Conservation (phyloP, 2,888 invertebrate genomes). For the Xanthorhoe spadicearia region DNA sequence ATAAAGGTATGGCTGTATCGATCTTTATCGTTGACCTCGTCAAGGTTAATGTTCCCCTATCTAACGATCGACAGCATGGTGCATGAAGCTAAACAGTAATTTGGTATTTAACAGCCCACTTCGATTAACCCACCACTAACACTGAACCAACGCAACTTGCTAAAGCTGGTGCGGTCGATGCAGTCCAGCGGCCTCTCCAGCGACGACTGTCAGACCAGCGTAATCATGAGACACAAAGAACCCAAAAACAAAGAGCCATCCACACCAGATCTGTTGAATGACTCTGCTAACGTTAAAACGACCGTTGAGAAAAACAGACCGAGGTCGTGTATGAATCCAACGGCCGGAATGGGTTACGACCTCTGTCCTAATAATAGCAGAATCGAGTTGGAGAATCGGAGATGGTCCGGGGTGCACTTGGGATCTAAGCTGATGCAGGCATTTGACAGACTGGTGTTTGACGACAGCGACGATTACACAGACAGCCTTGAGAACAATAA, state of each 20-base stretch:
- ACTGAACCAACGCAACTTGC: conserved; percentile 84
- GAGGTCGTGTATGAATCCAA: conserved; percentile 88
- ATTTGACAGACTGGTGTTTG: conserved; percentile 87
- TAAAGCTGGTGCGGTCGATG: conserved; percentile 85
- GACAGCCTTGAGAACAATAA: conserved; percentile 89
- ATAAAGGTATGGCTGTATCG: conserved; percentile 69
- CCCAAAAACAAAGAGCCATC: conserved; percentile 80
- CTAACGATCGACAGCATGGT: conserved; percentile 72
- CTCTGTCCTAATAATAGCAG: conserved; percentile 79
- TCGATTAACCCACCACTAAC: conserved; percentile 84
- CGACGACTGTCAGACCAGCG: conserved; percentile 82
- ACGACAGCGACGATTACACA: conserved; percentile 89
- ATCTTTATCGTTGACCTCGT: conserved; percentile 57
- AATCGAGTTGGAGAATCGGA: conserved; percentile 83
- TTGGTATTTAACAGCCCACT: conserved; percentile 84
- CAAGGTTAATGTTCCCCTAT: conserved; percentile 56
- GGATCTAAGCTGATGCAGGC: conserved; percentile 89
- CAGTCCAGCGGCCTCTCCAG: conserved; percentile 84
- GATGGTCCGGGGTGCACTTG: conserved; percentile 90
- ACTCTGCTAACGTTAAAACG: conserved; percentile 81
- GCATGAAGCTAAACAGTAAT: conserved; percentile 77
- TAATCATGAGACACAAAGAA: conserved; percentile 80
- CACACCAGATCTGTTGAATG: conserved; percentile 85
- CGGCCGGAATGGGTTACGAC: conserved; percentile 72
- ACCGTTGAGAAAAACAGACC: conserved; percentile 86